Conservation (phyloP, 2,797 vertebrate species). For the Liparis tanakae region DNA sequence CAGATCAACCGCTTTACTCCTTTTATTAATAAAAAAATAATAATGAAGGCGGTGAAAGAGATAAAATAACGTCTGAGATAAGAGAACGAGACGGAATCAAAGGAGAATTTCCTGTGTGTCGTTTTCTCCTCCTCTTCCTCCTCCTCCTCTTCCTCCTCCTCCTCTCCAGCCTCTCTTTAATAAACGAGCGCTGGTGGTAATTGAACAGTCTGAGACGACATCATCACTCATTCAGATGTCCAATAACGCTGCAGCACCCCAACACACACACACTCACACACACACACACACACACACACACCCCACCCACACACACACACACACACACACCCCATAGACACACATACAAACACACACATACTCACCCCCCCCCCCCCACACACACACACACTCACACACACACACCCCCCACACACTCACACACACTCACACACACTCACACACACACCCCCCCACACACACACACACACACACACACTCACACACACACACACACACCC, state of each 20-base stretch:
- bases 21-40: background rate
- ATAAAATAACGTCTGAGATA: conserved; percentile 28
- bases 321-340: no score
- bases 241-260: conserved; percentile 75
- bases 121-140: conserved; percentile 36
- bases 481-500: conserved; percentile 29
- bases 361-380: no score
- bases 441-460: background rate
- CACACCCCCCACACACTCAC: conserved; percentile 16
- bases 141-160: conserved; percentile 45
- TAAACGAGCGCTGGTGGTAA: conserved; percentile 83
- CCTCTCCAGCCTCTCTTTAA: conserved; percentile 77
- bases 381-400: no score
- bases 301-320: no score
- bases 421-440: background rate
- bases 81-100: conserved; percentile 53
- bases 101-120: conserved; percentile 62
- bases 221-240: conserved; percentile 86
- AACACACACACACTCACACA: conserved; percentile 17
- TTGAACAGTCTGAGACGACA: conserved; percentile 80
- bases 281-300: conserved; percentile 31
- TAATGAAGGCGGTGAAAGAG: background rate
- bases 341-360: no score
- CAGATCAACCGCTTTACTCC: background rate
- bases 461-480: conserved; percentile 30